These are phyloP conservation scores for Cololabis saira DNA, from an alignment of 2,113 vertebrate species.

Conservation along the genomic window DNA sequence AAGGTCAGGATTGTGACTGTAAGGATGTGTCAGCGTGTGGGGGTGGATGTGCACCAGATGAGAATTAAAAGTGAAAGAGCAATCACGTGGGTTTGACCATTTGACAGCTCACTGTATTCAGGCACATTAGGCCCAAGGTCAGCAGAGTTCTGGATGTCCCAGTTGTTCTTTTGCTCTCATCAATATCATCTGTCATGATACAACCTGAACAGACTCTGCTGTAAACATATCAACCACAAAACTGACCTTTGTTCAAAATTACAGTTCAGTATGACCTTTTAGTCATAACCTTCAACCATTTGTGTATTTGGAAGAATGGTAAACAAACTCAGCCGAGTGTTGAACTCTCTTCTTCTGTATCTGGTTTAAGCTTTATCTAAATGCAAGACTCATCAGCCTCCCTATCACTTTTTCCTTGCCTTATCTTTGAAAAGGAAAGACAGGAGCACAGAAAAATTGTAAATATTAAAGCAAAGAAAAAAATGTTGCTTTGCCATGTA, in stretches of 20 bases:
- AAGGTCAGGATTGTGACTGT: slow-evolving; percentile 61
- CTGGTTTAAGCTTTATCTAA: background rate
- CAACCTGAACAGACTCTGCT: background rate
- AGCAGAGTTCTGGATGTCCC: slow-evolving; percentile 21
- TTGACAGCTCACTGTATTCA: slow-evolving; percentile 9
- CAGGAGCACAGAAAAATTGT: slow-evolving; percentile 6
- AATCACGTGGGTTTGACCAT: slow-evolving; percentile 35
- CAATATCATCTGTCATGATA: slow-evolving; percentile 5
- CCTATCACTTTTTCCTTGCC: background rate
- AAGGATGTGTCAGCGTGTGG: slow-evolving; percentile 41
- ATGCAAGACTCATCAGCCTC: background rate
- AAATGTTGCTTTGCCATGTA: background rate
- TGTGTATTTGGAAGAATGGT: background rate
- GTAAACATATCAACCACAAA: background rate
- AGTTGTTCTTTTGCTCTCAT: slow-evolving; percentile 8
- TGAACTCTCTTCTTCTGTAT: background rate
- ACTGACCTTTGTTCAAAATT: background rate
- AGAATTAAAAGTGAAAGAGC: slow-evolving; percentile 49
- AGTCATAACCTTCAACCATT: background rate
- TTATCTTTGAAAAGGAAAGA: slow-evolving; percentile 8
- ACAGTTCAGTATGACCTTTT: background rate
- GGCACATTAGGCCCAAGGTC: slow-evolving; percentile 20
- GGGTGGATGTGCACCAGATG: slow-evolving; percentile 27
- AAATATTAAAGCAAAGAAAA: slow-evolving; percentile 11
- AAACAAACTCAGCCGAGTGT: background rate